These are phyloP conservation scores for Lysiphlebus fabarum DNA, from an alignment of 1,140 invertebrate species.

Conservation along the genomic window DNA sequence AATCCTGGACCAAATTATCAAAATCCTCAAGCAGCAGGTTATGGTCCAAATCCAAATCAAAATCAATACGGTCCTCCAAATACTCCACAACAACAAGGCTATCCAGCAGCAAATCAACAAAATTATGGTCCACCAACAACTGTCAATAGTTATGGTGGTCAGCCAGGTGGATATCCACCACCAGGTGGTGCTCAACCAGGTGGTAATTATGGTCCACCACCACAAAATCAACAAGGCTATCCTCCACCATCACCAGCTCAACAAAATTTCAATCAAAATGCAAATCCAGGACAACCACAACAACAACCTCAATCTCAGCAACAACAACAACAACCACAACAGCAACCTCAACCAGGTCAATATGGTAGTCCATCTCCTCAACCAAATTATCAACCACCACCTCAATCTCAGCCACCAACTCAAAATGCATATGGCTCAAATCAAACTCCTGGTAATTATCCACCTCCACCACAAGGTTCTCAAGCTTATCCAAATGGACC, in stretches of 20 bases:
- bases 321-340: constrained; percentile 45
- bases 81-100: constrained; percentile 46
- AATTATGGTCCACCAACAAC: constrained; percentile 51
- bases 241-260: constrained; percentile 47
- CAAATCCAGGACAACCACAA: constrained; percentile 44
- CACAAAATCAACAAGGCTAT: constrained; percentile 50
- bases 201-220: constrained; percentile 50
- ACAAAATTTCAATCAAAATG: constrained; percentile 45
- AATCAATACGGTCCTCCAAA: constrained; percentile 51
- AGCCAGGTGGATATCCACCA: constrained; percentile 47
- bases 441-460: constrained; percentile 47
- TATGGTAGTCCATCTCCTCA: constrained; percentile 52
- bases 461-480: constrained; percentile 41
- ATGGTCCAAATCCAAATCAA: constrained; percentile 42
- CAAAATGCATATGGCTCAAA: constrained; percentile 48
- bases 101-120: constrained; percentile 42
- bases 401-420: constrained; percentile 49
- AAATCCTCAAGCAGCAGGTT: constrained; percentile 48
- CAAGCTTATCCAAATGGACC: constrained; percentile 51
- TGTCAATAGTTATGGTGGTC: constrained; percentile 51
- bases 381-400: constrained; percentile 47
- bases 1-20: constrained; percentile 51
- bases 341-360: constrained; percentile 43
- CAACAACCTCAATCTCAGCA: constrained; percentile 36
- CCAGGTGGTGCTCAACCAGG: constrained; percentile 45